Conservation (phyloP, 2,113 vertebrate species). For the Mesembrinibis cayennensis region DNA sequence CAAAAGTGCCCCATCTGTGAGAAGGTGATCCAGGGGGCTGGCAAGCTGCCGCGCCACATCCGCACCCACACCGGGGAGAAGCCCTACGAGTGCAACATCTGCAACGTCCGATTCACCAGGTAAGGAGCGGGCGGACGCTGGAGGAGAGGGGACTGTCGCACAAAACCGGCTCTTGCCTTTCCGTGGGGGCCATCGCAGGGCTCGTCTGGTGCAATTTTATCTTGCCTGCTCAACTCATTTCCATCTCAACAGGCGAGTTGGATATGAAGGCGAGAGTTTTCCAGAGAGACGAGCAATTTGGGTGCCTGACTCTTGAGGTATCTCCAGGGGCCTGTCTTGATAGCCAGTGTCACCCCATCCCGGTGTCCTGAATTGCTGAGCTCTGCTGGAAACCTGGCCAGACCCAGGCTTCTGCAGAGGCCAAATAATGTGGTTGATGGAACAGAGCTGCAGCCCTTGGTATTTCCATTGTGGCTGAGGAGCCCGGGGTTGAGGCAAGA, state of each 20-base stretch:
- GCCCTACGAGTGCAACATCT: constrained; percentile 97
- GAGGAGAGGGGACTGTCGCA: neutral
- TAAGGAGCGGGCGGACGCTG: constrained; percentile 59
- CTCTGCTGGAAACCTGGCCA: neutral
- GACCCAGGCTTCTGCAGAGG: neutral
- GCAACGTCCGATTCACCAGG: constrained; percentile 87
- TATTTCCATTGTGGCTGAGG: rapidly evolving
- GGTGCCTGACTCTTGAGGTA: neutral
- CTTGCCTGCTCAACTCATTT: neutral
- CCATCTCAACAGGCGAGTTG: neutral
- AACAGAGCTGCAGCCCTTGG: neutral
- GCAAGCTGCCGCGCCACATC: constrained; percentile 97
- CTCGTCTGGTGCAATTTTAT: neutral
- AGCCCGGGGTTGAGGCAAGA: neutral
- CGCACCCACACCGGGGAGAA: constrained; percentile 99
- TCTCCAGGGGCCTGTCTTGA: neutral
- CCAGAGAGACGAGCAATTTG: neutral
- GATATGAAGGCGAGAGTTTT: neutral
- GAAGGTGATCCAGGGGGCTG: constrained; percentile 94
- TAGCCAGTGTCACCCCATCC: rapidly evolving
- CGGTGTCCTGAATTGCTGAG: neutral
- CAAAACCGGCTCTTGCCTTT: neutral
- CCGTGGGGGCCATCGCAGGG: neutral
- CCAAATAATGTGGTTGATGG: neutral
- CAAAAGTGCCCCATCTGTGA: constrained; percentile 99